Percentiles rank a stretch among this genome's conserved stretches.
These are phyloP conservation scores for Agonopterix subpropinquella DNA, from an alignment of 2,888 invertebrate genomes.

Conservation along the genomic window DNA sequence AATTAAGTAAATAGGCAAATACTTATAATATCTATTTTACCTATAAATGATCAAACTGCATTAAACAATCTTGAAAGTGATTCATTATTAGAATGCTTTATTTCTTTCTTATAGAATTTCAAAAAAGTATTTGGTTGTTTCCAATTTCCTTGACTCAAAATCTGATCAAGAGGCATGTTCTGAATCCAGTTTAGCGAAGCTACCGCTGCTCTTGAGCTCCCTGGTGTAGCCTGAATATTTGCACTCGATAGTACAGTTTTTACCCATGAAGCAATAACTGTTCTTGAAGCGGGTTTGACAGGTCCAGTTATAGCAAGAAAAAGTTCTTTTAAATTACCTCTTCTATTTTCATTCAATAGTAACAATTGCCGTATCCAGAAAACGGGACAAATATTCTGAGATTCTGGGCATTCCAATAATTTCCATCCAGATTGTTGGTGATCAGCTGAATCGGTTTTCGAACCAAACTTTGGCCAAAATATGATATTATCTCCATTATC, in stretches of 20 bases:
- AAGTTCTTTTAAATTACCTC: background rate
- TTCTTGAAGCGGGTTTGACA: background rate
- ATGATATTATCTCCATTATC: background rate
- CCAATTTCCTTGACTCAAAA: background rate
- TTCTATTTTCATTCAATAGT: background rate
- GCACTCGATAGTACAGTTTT: background rate
- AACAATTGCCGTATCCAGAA: background rate
- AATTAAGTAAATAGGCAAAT: too few relatives aligned
- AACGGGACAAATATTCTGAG: background rate
- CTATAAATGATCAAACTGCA: too few relatives aligned
- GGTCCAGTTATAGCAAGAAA: background rate
- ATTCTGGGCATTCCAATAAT: too few relatives aligned
- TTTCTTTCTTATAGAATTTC: background rate
- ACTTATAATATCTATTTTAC: too few relatives aligned
- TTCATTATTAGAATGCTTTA: background rate
- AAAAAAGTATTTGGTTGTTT: background rate
- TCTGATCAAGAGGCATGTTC: background rate
- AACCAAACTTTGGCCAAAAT: conserved; percentile 4
- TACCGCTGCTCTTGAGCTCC: background rate
- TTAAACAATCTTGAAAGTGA: too few relatives aligned
- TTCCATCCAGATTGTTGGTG: background rate
- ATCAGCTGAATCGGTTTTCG: background rate
- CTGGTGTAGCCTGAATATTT: background rate
- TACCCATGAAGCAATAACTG: background rate
- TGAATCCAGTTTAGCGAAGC: background rate